These are phyloP conservation scores for Sphaeramia orbicularis DNA, from an alignment of 2,797 vertebrate genomes.

Conservation along the genomic window DNA sequence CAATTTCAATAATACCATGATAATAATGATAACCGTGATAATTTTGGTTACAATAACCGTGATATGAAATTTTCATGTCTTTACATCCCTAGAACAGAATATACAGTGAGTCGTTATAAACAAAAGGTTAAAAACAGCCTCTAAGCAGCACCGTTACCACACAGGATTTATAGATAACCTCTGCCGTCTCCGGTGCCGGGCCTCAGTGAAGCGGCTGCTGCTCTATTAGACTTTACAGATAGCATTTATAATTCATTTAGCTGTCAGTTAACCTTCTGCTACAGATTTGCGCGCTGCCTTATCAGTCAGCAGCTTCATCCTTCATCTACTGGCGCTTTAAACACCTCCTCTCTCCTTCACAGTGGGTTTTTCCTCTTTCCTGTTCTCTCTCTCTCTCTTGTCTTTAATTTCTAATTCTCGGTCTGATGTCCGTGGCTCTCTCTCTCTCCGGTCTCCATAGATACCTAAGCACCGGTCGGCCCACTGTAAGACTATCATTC, in stretches of 20 bases:
- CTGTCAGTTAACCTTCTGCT: slow-evolving; percentile 58
- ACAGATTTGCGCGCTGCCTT: slow-evolving; percentile 34
- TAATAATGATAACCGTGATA: no score
- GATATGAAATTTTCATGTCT: no score
- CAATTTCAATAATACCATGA: no score
- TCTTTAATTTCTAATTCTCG: slow-evolving; percentile 25
- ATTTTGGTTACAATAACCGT: no score
- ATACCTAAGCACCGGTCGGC: slow-evolving; percentile 51
- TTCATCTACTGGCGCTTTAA: slow-evolving; percentile 15
- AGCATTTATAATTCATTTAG: slow-evolving; percentile 71
- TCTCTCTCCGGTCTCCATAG: slow-evolving; percentile 58
- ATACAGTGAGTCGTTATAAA: neutral
- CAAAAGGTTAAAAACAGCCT: neutral
- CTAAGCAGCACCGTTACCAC: slow-evolving; percentile 7
- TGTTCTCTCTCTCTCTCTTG: neutral
- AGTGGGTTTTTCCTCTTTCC: neutral
- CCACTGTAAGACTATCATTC: slow-evolving; percentile 62
- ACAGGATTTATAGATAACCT: slow-evolving; percentile 29
- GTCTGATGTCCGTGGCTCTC: slow-evolving; percentile 4
- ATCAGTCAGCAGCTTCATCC: slow-evolving; percentile 50
- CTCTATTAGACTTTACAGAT: slow-evolving; percentile 53
- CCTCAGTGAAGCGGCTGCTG: slow-evolving; percentile 31
- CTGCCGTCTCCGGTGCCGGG: slow-evolving; percentile 7
- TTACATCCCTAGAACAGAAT: no score
- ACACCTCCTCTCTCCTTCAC: neutral